phyloP scores from a whole-genome alignment of 2,113 vertebrate species.

The Syngnathoides biaculeatus region DNA sequence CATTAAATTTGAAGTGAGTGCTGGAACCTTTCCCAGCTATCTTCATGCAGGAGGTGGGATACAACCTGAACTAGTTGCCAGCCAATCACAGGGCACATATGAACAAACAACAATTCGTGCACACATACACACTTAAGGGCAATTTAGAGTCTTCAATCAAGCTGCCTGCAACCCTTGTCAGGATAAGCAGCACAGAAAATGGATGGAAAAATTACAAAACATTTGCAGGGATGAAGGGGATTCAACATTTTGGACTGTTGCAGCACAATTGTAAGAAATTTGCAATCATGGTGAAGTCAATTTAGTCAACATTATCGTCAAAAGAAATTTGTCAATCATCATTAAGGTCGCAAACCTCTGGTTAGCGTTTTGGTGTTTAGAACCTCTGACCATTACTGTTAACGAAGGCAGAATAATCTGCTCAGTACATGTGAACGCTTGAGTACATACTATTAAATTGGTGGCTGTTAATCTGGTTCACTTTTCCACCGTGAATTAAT shows the following conservation, averaged over 20 bases:
- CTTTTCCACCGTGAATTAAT: conserved; percentile 40
- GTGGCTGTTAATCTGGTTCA: conserved; percentile 54
- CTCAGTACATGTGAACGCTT: conserved; percentile 21
- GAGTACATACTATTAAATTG: conserved; percentile 59
- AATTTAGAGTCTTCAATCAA: no score
- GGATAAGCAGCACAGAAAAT: no score
- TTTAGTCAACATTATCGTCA: neutral
- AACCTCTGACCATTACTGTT: conserved; percentile 48
- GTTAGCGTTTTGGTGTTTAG: conserved; percentile 58
- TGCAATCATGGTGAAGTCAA: neutral
- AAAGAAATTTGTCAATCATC: conserved; percentile 55
- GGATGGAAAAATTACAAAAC: neutral
- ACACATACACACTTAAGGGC: no score
- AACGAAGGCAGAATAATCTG: conserved; percentile 63
- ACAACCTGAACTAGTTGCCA: no score
- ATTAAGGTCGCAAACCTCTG: conserved; percentile 49
- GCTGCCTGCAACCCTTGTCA: no score
- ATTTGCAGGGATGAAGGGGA: neutral
- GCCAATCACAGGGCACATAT: no score
- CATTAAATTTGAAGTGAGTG: neutral
- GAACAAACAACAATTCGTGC: no score
- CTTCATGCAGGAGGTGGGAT: no score
- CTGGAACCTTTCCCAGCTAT: no score
- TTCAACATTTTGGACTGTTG: neutral
- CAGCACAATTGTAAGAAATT: neutral